phyloP scores from a whole-genome alignment of 2,113 vertebrate genomes.

The Rallus limicola region DNA sequence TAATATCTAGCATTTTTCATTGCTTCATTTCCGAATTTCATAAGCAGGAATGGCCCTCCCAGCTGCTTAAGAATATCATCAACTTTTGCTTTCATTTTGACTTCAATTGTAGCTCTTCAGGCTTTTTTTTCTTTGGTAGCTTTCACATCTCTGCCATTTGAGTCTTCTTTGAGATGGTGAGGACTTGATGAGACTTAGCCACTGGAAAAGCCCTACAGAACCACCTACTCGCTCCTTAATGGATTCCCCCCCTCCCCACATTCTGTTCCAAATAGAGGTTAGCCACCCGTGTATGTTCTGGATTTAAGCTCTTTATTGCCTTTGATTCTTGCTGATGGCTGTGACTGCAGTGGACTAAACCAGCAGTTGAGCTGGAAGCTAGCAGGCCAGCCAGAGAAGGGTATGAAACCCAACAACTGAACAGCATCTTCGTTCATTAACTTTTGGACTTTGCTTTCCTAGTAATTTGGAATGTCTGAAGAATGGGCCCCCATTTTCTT shows the following conservation, averaged over 20 bases:
- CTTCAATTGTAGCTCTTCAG: not conserved
- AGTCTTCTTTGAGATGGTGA: not conserved
- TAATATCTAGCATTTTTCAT: not conserved
- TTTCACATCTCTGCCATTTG: not conserved
- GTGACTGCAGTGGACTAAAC: not conserved
- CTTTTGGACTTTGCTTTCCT: not conserved
- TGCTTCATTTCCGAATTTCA: not conserved
- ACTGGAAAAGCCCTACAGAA: not conserved
- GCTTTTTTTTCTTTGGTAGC: not conserved
- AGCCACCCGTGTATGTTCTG: not conserved
- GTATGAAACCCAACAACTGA: not conserved
- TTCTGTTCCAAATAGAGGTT: not conserved
- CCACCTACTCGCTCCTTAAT: not conserved
- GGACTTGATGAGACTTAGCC: not conserved
- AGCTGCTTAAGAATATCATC: not conserved
- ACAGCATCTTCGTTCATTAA: not conserved
- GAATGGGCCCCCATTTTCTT: fast-evolving
- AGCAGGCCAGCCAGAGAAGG: not conserved
- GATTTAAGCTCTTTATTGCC: not conserved
- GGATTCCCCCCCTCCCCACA: not conserved
- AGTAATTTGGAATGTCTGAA: not conserved
- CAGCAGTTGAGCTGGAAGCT: not conserved
- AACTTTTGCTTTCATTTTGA: not conserved
- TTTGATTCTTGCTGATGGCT: not conserved
- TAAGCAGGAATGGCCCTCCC: not conserved